These are phyloP conservation scores for Heliconius eleuchia DNA, from an alignment of 1,140 invertebrate species.

Conservation along the genomic window DNA sequence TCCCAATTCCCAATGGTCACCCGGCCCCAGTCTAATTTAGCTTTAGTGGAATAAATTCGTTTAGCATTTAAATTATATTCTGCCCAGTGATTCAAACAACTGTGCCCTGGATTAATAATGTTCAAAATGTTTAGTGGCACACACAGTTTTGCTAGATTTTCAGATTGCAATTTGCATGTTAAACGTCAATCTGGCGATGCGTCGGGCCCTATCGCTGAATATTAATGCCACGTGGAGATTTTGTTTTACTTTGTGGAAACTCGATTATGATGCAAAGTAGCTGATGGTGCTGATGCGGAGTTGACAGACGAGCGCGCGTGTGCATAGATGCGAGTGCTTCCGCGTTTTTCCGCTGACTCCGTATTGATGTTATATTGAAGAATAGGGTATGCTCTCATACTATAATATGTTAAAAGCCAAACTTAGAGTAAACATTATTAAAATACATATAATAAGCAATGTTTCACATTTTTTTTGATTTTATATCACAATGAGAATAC, in stretches of 20 bases:
- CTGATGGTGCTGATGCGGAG: conserved; percentile 47
- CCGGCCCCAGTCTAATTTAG: conserved; percentile 61
- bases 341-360: conserved; percentile 18
- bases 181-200: conserved; percentile 76
- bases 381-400: not conserved
- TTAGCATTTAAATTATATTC: conserved; percentile 79
- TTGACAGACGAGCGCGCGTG: conserved; percentile 39
- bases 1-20: conserved; percentile 59
- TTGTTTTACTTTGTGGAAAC: conserved; percentile 78
- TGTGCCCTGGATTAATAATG: conserved; percentile 75
- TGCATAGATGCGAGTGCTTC: not conserved
- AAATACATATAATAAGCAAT: too few species aligned
- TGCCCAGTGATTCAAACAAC: conserved; percentile 69
- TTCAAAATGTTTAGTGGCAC: conserved; percentile 71
- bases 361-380: not conserved
- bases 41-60: conserved; percentile 73
- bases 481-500: too few species aligned
- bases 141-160: conserved; percentile 77
- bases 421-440: too few species aligned
- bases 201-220: conserved; percentile 76
- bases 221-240: conserved; percentile 76
- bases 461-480: too few species aligned
- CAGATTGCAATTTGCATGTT: conserved; percentile 80
- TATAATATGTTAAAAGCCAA: not conserved
- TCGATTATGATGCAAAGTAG: conserved; percentile 80